These are phyloP conservation scores for Myrmecobius fasciatus DNA, from an alignment of 2,113 vertebrate species.

Conservation along the genomic window DNA sequence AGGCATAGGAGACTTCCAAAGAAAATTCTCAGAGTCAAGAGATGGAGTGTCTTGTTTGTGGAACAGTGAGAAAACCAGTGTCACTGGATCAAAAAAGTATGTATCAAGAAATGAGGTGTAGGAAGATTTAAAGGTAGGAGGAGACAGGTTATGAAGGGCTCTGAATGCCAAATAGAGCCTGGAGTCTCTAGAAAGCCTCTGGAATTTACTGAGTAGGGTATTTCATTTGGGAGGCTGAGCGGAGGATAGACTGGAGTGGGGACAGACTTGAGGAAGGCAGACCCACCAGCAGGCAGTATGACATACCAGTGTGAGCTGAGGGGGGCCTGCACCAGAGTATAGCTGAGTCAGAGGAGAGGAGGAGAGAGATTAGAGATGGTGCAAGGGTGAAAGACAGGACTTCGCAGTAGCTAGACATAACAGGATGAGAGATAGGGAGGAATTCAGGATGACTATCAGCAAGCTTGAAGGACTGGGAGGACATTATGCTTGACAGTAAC, in stretches of 20 bases:
- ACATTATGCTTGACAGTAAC: background rate
- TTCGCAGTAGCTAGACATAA: background rate
- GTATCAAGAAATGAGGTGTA: background rate
- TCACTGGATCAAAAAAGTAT: background rate
- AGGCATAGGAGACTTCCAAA: background rate
- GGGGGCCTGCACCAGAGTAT: background rate
- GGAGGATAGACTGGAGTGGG: background rate
- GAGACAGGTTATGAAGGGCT: background rate
- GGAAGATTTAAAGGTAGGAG: background rate
- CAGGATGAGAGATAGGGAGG: background rate
- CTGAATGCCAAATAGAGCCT: background rate
- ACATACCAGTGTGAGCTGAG: background rate
- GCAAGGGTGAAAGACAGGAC: background rate
- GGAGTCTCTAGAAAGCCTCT: background rate
- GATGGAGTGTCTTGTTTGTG: background rate
- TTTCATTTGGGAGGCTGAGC: background rate
- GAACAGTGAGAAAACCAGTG: background rate
- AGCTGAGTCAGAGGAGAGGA: background rate
- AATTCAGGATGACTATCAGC: background rate
- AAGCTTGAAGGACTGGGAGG: background rate
- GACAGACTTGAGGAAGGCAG: background rate
- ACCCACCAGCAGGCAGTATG: background rate
- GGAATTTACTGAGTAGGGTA: background rate
- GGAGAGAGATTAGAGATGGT: background rate
- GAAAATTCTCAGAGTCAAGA: background rate